Evolutionary conservation across 53 echinoderm and acorn worm genomes (phyloP).

Genomic region (Antedon mediterranea): DNA sequence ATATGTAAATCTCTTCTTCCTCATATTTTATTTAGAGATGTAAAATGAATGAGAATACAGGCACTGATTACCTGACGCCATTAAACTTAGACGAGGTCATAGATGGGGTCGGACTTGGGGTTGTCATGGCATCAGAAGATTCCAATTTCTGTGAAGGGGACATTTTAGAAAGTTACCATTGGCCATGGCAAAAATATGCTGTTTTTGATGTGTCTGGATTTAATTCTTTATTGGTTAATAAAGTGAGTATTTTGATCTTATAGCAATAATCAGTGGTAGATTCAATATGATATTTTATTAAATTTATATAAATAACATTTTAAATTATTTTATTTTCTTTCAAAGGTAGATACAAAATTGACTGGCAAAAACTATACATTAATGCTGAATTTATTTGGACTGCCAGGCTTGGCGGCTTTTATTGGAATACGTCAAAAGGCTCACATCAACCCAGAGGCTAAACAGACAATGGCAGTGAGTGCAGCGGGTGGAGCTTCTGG

Average conservation of each 20-base stretch:
- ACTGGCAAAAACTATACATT: conserved; percentile 59
- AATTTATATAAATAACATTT: too few relatives aligned
- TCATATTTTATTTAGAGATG: conserved; percentile 34
- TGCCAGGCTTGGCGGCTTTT: conserved; percentile 51
- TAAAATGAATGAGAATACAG: conserved; percentile 78
- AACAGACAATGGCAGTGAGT: conserved; percentile 83
- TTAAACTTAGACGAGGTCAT: conserved; percentile 67
- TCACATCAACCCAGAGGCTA: conserved; percentile 57
- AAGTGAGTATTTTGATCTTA: conserved; percentile 27
- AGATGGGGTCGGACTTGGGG: conserved; percentile 85
- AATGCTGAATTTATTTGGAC: conserved; percentile 60
- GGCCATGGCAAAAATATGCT: conserved; percentile 80
- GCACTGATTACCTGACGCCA: conserved; percentile 84
- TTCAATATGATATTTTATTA: too few relatives aligned
- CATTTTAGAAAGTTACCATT: conserved; percentile 78
- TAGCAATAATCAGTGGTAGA: too few relatives aligned
- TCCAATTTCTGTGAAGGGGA: conserved; percentile 54
- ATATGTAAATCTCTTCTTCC: too few relatives aligned
- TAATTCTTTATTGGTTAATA: conserved; percentile 78
- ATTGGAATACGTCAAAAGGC: conserved; percentile 78
- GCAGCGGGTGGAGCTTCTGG: conserved; percentile 93
- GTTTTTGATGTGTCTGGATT: conserved; percentile 67
- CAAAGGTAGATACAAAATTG: conserved; percentile 53
- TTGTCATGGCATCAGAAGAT: conserved; percentile 53
- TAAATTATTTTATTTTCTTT: too few relatives aligned